phyloP scores from a whole-genome alignment of 1,140 invertebrate species.

The Rhopalosiphum maidis region DNA sequence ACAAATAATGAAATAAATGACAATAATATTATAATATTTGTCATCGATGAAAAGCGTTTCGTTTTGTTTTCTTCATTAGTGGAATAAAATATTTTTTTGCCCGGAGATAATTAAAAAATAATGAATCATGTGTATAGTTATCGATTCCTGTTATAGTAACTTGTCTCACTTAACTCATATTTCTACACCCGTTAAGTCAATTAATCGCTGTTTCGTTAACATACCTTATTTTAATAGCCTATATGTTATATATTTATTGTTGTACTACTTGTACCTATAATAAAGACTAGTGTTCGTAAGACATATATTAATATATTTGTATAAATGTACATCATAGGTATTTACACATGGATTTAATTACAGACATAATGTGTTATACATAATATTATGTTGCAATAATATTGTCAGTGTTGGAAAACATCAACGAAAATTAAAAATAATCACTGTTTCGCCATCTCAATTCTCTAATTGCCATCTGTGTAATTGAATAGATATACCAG shows the following conservation, averaged over 20 bases:
- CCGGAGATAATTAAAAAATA: not conserved
- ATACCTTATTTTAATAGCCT: not conserved
- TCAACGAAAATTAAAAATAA: conserved; percentile 30
- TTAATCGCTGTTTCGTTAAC: not conserved
- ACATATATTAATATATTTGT: not conserved
- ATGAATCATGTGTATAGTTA: not conserved
- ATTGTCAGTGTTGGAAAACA: not conserved
- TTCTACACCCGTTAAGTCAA: not conserved
- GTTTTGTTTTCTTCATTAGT: not conserved
- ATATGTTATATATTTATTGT: not conserved
- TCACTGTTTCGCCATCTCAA: not conserved
- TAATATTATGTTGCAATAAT: not conserved
- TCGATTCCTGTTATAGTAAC: not conserved
- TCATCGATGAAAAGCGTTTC: not conserved
- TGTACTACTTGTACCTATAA: not conserved
- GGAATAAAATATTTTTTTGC: not conserved
- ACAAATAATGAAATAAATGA: not conserved
- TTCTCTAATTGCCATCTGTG: not conserved
- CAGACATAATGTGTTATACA: not conserved
- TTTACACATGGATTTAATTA: not conserved
- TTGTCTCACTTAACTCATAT: not conserved
- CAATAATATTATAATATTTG: not conserved
- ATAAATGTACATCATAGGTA: not conserved
- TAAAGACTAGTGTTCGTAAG: not conserved
- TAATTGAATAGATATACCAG: not conserved